Evolutionary conservation across 2,113 vertebrate species (phyloP), one percentile per base, ranked within the genome.

Genomic region (Ciconia stormi): DNA sequence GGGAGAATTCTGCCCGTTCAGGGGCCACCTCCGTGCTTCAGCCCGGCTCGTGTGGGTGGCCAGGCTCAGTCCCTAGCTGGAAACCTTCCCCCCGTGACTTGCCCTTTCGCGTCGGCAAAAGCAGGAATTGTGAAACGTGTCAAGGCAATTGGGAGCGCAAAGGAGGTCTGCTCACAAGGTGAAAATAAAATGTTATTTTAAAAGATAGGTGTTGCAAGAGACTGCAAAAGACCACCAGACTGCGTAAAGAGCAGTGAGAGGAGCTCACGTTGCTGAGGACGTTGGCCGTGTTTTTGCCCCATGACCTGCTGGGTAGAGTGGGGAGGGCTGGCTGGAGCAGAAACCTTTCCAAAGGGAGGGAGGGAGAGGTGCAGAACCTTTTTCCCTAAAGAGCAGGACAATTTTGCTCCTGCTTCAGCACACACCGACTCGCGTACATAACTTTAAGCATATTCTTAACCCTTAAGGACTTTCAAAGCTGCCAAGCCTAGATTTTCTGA

Each of bases 251-350:
- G 16, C 36, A 65, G 52, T 11, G 40, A 82, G 26, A 59, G 21
- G 34, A 66, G 21, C 32, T 73, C 38, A 21, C 0, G 1, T 38
- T n/a, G 13, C 34, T 87, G 47, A 65, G 44, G 70, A 91, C 92
- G n/a, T 72, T 17, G 84, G 55, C 9, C 49, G 58, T 1, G 11
- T 44, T 81, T 93, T 72, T 79, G 52, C 53, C 50, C 22, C 40
- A 58, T 0, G 5, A 19, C 13, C 30, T 1, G 0, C 40, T 63
- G 8, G 10, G 34, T 63, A 26, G 11, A 27, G 1, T 26, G 10
- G 25, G 27, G 29, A 81, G 32, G 13, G 42, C 38, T 83, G 30
- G 9, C 65, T 84, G 47, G 87, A 87, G 42, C 58, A 90, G 62
- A 90, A 90, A 77, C 34, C 18, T 56, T 78, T 79, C 56, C 73